Percentiles rank a stretch among this genome's conserved stretches.
Conservation (phyloP, 2,113 vertebrate species). For the Scophthalmus maximus region DNA sequence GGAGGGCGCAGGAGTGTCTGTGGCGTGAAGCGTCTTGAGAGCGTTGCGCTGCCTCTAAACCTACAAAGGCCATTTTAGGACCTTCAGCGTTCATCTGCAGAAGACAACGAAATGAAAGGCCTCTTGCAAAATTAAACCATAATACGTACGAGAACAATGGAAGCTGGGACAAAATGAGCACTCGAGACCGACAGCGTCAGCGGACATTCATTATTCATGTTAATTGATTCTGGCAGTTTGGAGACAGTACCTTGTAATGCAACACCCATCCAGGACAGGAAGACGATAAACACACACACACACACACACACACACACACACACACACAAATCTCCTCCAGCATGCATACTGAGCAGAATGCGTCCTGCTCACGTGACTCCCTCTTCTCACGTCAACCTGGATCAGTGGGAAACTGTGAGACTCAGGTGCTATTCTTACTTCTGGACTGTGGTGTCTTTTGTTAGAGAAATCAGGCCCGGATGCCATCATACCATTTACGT, state of each 20-base stretch:
- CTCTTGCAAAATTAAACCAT: constrained; percentile 51
- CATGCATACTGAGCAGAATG: constrained; percentile 40
- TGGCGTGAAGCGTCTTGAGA: too few relatives aligned
- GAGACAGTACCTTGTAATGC: constrained; percentile 79
- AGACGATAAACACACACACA: constrained; percentile 64
- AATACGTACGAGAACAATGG: constrained; percentile 50
- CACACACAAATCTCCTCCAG: constrained; percentile 51
- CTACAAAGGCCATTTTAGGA: constrained; percentile 2
- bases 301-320: too few relatives aligned
- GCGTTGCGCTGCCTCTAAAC: too few relatives aligned
- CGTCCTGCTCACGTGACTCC: constrained; percentile 31
- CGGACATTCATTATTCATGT: constrained; percentile 84
- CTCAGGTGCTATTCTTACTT: too few relatives aligned
- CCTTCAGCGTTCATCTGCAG: too few relatives aligned
- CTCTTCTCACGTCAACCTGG: constrained; percentile 36
- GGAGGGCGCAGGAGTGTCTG: too few relatives aligned
- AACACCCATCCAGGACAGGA: constrained; percentile 72
- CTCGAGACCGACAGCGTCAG: constrained; percentile 45
- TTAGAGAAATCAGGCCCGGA: too few relatives aligned
- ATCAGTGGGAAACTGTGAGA: not conserved
- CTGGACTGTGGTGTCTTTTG: too few relatives aligned
- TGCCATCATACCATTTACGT: too few relatives aligned
- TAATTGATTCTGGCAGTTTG: constrained; percentile 84
- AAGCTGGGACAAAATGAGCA: constrained; percentile 52
- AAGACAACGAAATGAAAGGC: too few relatives aligned